phyloP scores from a whole-genome alignment of 2,113 vertebrate species.

The Takifugu bimaculatus region DNA sequence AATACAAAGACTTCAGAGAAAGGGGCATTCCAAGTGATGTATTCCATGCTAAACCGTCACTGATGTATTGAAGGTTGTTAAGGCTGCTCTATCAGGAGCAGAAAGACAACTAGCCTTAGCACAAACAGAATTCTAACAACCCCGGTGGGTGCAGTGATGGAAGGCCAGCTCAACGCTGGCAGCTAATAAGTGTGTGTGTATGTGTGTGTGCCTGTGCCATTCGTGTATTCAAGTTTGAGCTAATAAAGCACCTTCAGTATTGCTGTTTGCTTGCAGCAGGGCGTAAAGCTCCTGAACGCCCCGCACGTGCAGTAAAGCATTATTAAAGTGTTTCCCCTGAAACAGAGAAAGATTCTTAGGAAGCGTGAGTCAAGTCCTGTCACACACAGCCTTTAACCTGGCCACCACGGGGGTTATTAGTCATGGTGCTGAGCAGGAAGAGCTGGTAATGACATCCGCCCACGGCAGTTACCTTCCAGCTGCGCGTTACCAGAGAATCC shows the following conservation, averaged over 20 bases:
- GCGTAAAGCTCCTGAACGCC: constrained; percentile 28
- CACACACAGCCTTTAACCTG: constrained; percentile 21
- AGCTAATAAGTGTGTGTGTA: constrained; percentile 59
- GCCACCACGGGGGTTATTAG: constrained; percentile 26
- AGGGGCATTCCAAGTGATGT: constrained; percentile 30
- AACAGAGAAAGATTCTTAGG: constrained; percentile 34
- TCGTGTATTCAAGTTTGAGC: constrained; percentile 20
- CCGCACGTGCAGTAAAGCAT: constrained; percentile 44
- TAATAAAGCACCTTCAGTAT: constrained; percentile 52
- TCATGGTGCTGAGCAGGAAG: constrained; percentile 6
- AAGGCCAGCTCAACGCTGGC: constrained; percentile 61
- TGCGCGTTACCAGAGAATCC: constrained; percentile 14
- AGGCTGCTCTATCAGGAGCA: constrained; percentile 49
- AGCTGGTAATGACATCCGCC: constrained; percentile 24
- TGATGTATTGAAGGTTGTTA: constrained; percentile 61
- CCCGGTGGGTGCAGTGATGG: constrained; percentile 59
- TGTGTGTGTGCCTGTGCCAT: constrained; percentile 31
- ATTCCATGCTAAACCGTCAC: constrained; percentile 31
- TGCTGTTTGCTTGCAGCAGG: constrained; percentile 37
- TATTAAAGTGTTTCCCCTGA: constrained; percentile 52
- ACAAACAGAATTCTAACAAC: constrained; percentile 62
- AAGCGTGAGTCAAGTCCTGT: constrained; percentile 31
- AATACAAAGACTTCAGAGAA: constrained; percentile 22
- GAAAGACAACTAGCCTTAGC: constrained; percentile 47
- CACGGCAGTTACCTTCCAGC: constrained; percentile 7